Base-by-base conservation (phyloP, 2,888 invertebrate genomes). In the Bibio marci region DNA sequence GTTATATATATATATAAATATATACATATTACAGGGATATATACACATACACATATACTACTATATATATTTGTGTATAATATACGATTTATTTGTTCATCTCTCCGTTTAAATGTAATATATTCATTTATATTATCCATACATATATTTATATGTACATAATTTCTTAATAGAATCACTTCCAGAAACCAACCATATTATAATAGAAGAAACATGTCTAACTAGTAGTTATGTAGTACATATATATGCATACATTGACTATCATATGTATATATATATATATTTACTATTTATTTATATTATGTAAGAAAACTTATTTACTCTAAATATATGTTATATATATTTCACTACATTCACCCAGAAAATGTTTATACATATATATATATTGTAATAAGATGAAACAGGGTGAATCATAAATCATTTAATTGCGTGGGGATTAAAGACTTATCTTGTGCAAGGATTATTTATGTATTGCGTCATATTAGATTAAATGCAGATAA, bases 341-440 rank as follows among this genome's bases (percentile, higher is more conserved):
- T n/a, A 22, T 6, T 22, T 22, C 22, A n/a, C 22, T 8, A 22
- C 8, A 6, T 22, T 22, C 22, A 22, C 22, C 22, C 22, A 22
- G 5, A 6, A 22, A 6, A 22, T 30, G 8, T 22, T 22, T 22
- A 6, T 22, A 22, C 8, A 6, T 22, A 22, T 22, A 22, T 22
- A 22, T 22, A 22, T 22, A 22, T 22, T 4, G 22, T n/a, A n/a
- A n/a, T n/a, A n/a, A 22, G 30, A 14, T 30, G n/a, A 35, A 28
- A 30, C 35, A 14, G 36, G 40, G 28, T 30, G 30, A 36, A 40
- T 36, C 40, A 40, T 40, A 40, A 40, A 40, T 40, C 40, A 40
- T 40, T 28, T 40, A 40, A 40, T 40, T 40, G 40, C 40, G 34
- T 40, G 36, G 36, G 40, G 40, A 40, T 40, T 40, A 40, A 32